phyloP scores from a whole-genome alignment of 1,140 invertebrate species.

The Cardiocondyla obscurior region DNA sequence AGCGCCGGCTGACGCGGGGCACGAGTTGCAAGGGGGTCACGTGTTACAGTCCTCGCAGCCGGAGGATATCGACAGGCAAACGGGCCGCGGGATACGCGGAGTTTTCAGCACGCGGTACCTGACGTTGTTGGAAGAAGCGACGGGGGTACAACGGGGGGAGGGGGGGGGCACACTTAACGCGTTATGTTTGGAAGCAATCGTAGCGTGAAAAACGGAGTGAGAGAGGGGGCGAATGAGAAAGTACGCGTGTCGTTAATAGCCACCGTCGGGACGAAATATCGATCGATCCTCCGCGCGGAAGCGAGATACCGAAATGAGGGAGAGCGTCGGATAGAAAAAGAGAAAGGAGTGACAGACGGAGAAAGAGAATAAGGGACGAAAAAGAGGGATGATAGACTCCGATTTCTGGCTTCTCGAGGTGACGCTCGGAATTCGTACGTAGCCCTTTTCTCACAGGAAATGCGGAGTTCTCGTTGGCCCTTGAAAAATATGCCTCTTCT shows the following conservation, averaged over 20 bases:
- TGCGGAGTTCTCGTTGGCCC: slow-evolving; percentile 2
- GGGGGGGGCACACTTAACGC: slow-evolving; percentile 27
- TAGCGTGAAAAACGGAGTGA: slow-evolving; percentile 13
- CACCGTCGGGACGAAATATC: slow-evolving; percentile 45
- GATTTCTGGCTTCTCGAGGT: slow-evolving; percentile 9
- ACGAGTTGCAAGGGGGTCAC: not conserved
- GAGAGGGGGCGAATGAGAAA: slow-evolving; percentile 29
- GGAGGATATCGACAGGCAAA: slow-evolving; percentile 1
- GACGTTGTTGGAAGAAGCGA: slow-evolving; percentile 40
- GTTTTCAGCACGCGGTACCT: not conserved
- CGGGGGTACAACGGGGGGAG: not conserved
- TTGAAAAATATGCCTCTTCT: slow-evolving; percentile 6
- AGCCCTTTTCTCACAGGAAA: not conserved
- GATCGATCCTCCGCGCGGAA: slow-evolving; percentile 41
- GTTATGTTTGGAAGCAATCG: slow-evolving; percentile 47
- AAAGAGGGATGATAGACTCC: not conserved
- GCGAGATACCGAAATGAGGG: slow-evolving; percentile 17
- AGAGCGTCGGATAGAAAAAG: not conserved
- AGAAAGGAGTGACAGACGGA: not conserved
- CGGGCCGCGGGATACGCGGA: not conserved
- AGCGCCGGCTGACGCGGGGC: not conserved
- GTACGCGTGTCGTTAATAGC: slow-evolving; percentile 53
- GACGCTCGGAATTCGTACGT: not conserved
- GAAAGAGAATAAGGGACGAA: not conserved
- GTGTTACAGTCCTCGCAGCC: not conserved